Evolutionary conservation across 2,888 invertebrate species (phyloP), one percentile per base, ranked within the genome.

Genomic region (Diplazon laetatorius): DNA sequence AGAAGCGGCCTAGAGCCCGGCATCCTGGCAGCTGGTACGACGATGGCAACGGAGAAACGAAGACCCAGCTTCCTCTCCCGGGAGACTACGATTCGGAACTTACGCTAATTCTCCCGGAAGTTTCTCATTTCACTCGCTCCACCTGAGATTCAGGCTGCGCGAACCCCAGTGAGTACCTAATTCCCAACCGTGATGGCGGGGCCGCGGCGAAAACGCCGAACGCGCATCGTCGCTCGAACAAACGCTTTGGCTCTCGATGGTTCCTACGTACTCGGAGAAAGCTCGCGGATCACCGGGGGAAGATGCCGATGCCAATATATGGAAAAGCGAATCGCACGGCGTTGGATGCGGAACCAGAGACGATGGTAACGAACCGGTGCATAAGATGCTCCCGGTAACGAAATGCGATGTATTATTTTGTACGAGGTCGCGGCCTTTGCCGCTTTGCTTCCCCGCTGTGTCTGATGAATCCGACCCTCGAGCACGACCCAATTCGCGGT

Each of bases 61-160:
- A 50, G 57, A 55, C 55, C 48, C 50, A 70, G 62, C 66, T 50
- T 68, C 48, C 68, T 75, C 77, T 46, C 70, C 25, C 25, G 80
- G 72, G 75, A 80, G 70, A 14, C 57, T 71, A 44, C 73, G 73
- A 78, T 80, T 82, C 76, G 76, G 72, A 82, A 82, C 78, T 82
- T 80, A 78, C 80, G 82, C 71, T 80, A 82, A 82, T 82, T 80
- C 82, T 78, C 76, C 68, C 57, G 62, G 74, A 80, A 80, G 78
- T 80, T 82, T 82, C 82, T 78, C 78, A 80, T 82, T 80, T 82
- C 74, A 65, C 74, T 76, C 60, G 76, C 62, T 71, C 60, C 73
- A 74, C 78, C 70, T 68, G 70, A 48, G 66, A 63, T 57, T 71
- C 71, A 25, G 52, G 60, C 76, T 50, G 60, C 71, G 68, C 59